phyloP scores from a whole-genome alignment of 1,140 invertebrate genomes.

The Chlorops oryzae region DNA sequence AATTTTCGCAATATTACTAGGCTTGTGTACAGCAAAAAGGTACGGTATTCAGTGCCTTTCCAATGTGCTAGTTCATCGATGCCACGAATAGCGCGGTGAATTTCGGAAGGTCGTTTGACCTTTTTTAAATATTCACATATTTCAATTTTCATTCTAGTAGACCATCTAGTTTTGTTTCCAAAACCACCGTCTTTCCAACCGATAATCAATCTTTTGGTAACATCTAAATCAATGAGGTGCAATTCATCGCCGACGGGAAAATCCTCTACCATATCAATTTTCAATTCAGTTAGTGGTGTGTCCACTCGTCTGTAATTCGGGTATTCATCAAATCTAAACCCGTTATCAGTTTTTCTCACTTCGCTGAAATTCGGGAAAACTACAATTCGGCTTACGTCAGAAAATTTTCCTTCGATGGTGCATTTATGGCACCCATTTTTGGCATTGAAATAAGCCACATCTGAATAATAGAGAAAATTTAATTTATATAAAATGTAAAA shows the following conservation, averaged over 20 bases:
- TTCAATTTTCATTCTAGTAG: neutral
- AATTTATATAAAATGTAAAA: neutral
- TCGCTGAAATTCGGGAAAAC: neutral
- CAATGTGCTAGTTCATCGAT: constrained; percentile 19
- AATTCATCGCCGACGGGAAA: constrained; percentile 26
- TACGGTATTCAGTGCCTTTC: constrained; percentile 25
- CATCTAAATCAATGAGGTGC: constrained; percentile 26
- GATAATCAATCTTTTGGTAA: constrained; percentile 24
- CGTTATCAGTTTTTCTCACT: neutral
- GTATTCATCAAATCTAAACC: neutral
- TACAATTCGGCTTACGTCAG: constrained; percentile 2
- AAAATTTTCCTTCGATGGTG: constrained; percentile 22
- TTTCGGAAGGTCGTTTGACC: constrained; percentile 18
- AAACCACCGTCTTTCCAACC: constrained; percentile 22
- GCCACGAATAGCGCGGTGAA: constrained; percentile 18
- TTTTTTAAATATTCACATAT: neutral
- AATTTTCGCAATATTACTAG: constrained; percentile 22
- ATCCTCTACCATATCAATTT: constrained; percentile 26
- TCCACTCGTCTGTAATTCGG: constrained; percentile 21
- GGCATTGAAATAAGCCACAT: constrained; percentile 21
- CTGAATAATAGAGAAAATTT: constrained; percentile 19
- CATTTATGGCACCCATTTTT: constrained; percentile 25
- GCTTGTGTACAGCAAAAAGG: constrained; percentile 22
- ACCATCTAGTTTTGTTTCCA: constrained; percentile 14
- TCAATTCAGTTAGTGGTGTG: constrained; percentile 19